Evolutionary conservation across 1,140 invertebrate genomes (phyloP).

Genomic region (Drosophila ogumai): DNA sequence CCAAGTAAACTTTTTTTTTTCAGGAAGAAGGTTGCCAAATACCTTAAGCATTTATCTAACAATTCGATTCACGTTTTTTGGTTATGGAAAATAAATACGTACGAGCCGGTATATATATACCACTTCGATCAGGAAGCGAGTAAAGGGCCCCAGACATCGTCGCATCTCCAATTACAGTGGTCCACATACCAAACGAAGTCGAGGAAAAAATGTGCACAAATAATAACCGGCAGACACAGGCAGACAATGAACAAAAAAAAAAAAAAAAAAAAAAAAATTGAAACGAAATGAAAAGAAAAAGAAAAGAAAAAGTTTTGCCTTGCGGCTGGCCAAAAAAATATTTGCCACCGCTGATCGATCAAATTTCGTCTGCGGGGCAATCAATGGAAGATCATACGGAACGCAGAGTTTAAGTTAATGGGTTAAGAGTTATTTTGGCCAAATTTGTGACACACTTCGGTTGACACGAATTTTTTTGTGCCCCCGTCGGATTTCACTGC

Average conservation of each 20-base stretch:
- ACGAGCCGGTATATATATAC: conserved; percentile 4
- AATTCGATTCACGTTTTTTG: conserved; percentile 71
- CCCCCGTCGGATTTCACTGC: conserved; percentile 30
- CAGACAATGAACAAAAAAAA: conserved; percentile 10
- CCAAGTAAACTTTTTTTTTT: conserved; percentile 5
- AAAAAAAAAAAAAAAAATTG: background rate
- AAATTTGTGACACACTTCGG: conserved; percentile 67
- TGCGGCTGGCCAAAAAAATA: conserved; percentile 55
- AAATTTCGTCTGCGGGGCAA: conserved; percentile 63
- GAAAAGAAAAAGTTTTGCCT: conserved; percentile 52
- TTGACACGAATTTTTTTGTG: conserved; percentile 47
- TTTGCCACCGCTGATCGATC: conserved; percentile 71
- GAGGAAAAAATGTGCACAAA: conserved; percentile 40
- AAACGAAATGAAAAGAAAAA: conserved; percentile 27
- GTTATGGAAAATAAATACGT: conserved; percentile 53
- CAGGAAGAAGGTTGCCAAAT: conserved; percentile 56
- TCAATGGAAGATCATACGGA: conserved; percentile 51
- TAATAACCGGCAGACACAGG: conserved; percentile 29
- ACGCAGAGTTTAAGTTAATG: conserved; percentile 52
- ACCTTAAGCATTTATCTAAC: conserved; percentile 55
- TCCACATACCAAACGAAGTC: conserved; percentile 34
- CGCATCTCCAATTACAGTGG: conserved; percentile 54
- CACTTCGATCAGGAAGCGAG: conserved; percentile 42
- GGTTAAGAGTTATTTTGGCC: conserved; percentile 72
- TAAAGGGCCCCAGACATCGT: conserved; percentile 46